Conservation (phyloP, 2,888 invertebrate genomes). For the Eledone cirrhosa region DNA sequence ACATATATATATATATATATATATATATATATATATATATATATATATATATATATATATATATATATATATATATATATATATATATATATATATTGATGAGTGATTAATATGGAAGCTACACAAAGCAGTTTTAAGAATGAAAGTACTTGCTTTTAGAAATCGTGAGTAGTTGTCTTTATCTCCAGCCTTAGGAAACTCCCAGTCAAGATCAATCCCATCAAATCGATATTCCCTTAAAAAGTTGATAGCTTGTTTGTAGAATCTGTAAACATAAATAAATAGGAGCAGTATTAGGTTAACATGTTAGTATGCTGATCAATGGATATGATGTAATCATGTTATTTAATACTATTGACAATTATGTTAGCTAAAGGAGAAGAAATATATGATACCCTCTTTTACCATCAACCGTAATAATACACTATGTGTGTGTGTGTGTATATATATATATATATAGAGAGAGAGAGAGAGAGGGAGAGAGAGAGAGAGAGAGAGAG, state of each 20-base stretch:
- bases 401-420: too few species aligned
- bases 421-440: too few species aligned
- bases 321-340: too few species aligned
- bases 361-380: neutral
- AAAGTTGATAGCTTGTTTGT: conserved; percentile 34
- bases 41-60: too few species aligned
- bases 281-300: too few species aligned
- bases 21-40: too few species aligned
- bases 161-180: conserved; percentile 34
- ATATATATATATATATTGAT: too few species aligned
- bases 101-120: neutral
- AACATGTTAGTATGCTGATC: too few species aligned
- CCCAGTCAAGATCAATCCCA: conserved; percentile 45
- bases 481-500: neutral
- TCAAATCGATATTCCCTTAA: conserved; percentile 38
- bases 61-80: too few species aligned
- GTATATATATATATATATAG: neutral
- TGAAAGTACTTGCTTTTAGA: conserved; percentile 35
- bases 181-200: conserved; percentile 35
- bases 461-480: neutral
- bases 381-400: too few species aligned
- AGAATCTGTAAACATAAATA: conserved; percentile 42
- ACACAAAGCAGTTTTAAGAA: neutral
- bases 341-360: too few species aligned
- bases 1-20: too few species aligned